These are phyloP conservation scores for Diplodus puntazzo DNA, from an alignment of 2,797 vertebrate genomes.

Conservation along the genomic window DNA sequence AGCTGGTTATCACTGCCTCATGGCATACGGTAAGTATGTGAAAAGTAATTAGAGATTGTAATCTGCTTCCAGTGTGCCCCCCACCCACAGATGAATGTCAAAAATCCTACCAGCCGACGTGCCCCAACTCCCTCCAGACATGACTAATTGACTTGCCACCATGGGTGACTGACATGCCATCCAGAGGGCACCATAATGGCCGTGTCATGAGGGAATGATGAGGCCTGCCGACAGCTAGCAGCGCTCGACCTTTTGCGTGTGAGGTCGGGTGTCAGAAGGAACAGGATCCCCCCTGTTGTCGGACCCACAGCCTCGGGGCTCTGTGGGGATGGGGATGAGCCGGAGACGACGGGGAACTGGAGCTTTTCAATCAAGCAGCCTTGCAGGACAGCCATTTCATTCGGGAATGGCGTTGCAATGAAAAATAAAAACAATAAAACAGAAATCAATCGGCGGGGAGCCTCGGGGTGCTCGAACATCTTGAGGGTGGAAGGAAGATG, in stretches of 20 bases:
- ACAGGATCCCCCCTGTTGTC: constrained; percentile 65
- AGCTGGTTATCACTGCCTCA: neutral
- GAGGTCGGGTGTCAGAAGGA: constrained; percentile 75
- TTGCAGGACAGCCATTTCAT: constrained; percentile 78
- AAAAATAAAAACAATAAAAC: constrained; percentile 82
- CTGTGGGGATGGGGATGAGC: constrained; percentile 66
- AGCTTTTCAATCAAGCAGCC: constrained; percentile 81
- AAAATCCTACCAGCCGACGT: constrained; percentile 47
- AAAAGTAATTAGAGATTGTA: constrained; percentile 51
- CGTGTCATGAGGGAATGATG: constrained; percentile 88
- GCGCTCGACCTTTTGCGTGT: constrained; percentile 74
- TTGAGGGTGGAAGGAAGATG: constrained; percentile 68
- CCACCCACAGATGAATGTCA: constrained; percentile 42
- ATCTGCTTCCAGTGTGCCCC: constrained; percentile 21
- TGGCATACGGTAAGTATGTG: neutral
- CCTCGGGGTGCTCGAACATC: constrained; percentile 72
- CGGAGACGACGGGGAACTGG: constrained; percentile 40
- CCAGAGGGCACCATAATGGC: constrained; percentile 86
- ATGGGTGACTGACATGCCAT: constrained; percentile 89
- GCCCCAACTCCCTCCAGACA: constrained; percentile 51
- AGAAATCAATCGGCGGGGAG: constrained; percentile 76
- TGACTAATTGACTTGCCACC: constrained; percentile 94
- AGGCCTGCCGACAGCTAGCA: constrained; percentile 82
- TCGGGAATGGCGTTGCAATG: constrained; percentile 55
- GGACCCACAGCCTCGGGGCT: constrained; percentile 67